phyloP scores from a whole-genome alignment of 2,888 invertebrate genomes.

The Tryphoninae sp. region DNA sequence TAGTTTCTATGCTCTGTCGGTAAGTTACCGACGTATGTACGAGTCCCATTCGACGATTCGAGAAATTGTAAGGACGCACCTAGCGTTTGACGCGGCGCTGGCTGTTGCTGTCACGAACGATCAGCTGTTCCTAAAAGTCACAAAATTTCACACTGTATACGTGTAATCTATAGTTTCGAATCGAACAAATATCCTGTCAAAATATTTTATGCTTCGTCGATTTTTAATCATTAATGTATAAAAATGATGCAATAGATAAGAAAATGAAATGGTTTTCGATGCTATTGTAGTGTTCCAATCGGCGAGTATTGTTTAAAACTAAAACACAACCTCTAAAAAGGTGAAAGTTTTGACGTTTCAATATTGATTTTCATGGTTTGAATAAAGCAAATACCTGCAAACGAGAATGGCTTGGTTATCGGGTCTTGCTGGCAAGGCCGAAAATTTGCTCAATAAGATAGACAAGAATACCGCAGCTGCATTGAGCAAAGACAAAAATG shows the following conservation, averaged over 20 bases:
- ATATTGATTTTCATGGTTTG: background rate
- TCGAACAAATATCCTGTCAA: background rate
- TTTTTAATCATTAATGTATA: background rate
- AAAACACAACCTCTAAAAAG: slow-evolving; percentile 33
- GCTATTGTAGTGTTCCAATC: background rate
- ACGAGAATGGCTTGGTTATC: slow-evolving; percentile 87
- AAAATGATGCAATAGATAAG: background rate
- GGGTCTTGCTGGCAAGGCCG: slow-evolving; percentile 88
- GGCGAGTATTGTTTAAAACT: background rate
- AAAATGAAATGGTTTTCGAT: background rate
- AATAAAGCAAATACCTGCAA: background rate
- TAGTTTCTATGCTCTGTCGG: background rate
- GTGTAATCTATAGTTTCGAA: background rate
- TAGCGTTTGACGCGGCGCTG: background rate
- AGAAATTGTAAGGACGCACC: background rate
- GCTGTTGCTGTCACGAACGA: background rate
- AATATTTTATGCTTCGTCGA: too few relatives aligned
- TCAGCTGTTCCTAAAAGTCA: background rate
- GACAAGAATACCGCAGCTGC: slow-evolving; percentile 89
- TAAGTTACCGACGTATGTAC: background rate
- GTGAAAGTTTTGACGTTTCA: slow-evolving; percentile 27
- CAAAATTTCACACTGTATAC: background rate
- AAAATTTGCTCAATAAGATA: slow-evolving; percentile 88
- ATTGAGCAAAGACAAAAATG: slow-evolving; percentile 79
- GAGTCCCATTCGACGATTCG: background rate